These are phyloP conservation scores for Hippoglossus hippoglossus DNA, from an alignment of 2,797 vertebrate species.

Conservation along the genomic window DNA sequence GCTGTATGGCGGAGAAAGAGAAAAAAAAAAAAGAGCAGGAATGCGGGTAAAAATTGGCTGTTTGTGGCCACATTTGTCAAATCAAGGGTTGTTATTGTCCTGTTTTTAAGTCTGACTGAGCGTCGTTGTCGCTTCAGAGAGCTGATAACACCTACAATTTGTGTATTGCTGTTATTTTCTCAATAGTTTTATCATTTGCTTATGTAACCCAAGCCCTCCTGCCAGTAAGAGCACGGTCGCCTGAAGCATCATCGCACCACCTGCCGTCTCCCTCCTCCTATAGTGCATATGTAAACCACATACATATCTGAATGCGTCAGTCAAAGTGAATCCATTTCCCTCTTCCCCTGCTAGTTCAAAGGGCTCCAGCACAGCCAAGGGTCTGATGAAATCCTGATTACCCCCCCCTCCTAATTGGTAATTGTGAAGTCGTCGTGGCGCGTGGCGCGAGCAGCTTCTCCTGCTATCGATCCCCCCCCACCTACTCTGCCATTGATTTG, in stretches of 20 bases:
- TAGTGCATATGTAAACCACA: slow-evolving; percentile 15
- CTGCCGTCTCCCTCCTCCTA: slow-evolving; percentile 22
- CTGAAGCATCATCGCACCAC: slow-evolving; percentile 11
- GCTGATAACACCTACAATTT: background rate
- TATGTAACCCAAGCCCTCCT: background rate
- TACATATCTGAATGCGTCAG: slow-evolving; percentile 51
- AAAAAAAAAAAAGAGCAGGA: background rate
- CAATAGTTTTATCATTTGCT: slow-evolving; percentile 2
- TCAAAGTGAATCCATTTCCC: slow-evolving; percentile 41
- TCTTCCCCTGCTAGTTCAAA: slow-evolving; percentile 57
- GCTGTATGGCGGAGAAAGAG: slow-evolving; percentile 20
- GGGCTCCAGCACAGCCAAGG: slow-evolving; percentile 50
- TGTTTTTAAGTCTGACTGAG: too few relatives aligned
- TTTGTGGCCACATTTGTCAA: slow-evolving; percentile 45
- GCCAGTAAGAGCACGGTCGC: slow-evolving; percentile 12
- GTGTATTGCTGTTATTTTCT: background rate
- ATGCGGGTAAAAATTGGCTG: slow-evolving; percentile 7
- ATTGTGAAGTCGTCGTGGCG: slow-evolving; percentile 59
- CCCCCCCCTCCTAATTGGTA: slow-evolving; percentile 57
- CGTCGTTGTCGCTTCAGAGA: background rate
- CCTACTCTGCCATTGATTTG: slow-evolving; percentile 58
- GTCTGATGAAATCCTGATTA: slow-evolving; percentile 71
- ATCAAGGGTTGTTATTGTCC: background rate
- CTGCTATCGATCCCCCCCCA: slow-evolving; percentile 41
- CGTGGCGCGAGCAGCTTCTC: slow-evolving; percentile 40